Evolutionary conservation across 2,888 invertebrate genomes (phyloP), one percentile per base, ranked within the genome.

Genomic region (Spialia ferax): DNA sequence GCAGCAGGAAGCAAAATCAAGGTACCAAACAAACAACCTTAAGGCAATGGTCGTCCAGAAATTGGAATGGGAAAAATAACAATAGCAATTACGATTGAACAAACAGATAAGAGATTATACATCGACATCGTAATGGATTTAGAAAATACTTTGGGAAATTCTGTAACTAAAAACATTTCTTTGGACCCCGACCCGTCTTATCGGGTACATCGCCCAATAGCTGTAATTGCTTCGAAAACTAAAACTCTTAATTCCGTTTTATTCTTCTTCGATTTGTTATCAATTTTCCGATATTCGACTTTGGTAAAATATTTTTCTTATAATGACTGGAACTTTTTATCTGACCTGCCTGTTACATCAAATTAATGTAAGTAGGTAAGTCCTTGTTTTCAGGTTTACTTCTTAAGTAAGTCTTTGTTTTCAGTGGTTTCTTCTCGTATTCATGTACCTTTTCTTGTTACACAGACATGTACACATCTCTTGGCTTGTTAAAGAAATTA

Each of bases 51-150:
- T 32, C 23, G 52, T 60, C 54, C 20, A 66, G 54, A 20, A 52
- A 55, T 48, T 61, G 67, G 35, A 55, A 60, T 54, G 54, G 54
- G 54, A 67, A 61, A 61, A 67, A 67, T 67, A 54, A 61, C 61
- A 61, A 55, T 67, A 65, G 69, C 70, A 71, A 73, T 73, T 72
- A 69, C 69, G 69, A 69, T 69, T 63, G 62, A 50, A 67, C 67
- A 61, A 70, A 62, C 60, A 69, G 70, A 73, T 72, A 73, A 70
- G 68, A 67, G 64, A 67, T 64, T 48, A 63, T 63, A 56, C 59
- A n/a, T n/a, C 63, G 59, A 68, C 38, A 61, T 68, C 59, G 26
- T 45, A 61, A 54, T 54, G 52, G 59, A 66, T 32, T 45, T 66
- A 54, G 60, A 60, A n/a, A 66, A 22, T 60, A 32, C 54, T 59